Base-by-base conservation (phyloP, 2,888 invertebrate species). In the Volucella inflata region DNA sequence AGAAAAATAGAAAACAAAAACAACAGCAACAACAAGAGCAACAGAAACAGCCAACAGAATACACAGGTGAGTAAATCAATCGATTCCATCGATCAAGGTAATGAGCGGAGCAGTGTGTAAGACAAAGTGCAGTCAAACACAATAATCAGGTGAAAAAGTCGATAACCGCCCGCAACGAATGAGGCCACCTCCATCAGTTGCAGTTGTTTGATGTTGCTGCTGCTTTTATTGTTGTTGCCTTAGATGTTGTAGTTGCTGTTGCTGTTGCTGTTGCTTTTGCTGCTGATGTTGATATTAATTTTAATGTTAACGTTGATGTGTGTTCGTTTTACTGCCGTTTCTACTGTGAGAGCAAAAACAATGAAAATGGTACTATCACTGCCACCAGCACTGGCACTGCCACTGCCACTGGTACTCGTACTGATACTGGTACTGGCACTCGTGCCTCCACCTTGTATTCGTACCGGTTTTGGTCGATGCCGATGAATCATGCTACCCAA, bases 101-200 rank as follows among this genome's bases (percentile, higher is more conserved):
- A 85, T 85, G 80, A 79, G 70, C 70, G 75, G 51, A 68, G 72
- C 74, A 70, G 64, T 74, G 75, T 76, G 76, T 51, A 59, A 68
- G 67, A 75, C 76, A 71, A 77, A 76, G 68, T 76, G 81, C 81
- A 85, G 76, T 67, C 80, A 85, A 85, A 80, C 76, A 85, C 80
- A 85, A 71, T 85, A 85, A 85, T 80, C 85, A 85, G 85, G 85
- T 85, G 80, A 81, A 85, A 81, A 85, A 85, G 85, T 85, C 85
- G 85, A 85, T 81, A 85, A 81, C 85, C 85, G 80, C 85, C 85
- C 85, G 85, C 85, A 81, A 62, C 71, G 46, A 85, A 85, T 76
- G 84, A 85, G 84, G 84, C 75, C 84, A 85, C 84, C 79, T 80
- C 80, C 76, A 80, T 76, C 59, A 53, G 74, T 74, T 83, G 78